Percentiles rank a stretch among this genome's conserved stretches.
phyloP scores from a whole-genome alignment of 1,140 invertebrate species.

The Thaumetopoea pityocampa region DNA sequence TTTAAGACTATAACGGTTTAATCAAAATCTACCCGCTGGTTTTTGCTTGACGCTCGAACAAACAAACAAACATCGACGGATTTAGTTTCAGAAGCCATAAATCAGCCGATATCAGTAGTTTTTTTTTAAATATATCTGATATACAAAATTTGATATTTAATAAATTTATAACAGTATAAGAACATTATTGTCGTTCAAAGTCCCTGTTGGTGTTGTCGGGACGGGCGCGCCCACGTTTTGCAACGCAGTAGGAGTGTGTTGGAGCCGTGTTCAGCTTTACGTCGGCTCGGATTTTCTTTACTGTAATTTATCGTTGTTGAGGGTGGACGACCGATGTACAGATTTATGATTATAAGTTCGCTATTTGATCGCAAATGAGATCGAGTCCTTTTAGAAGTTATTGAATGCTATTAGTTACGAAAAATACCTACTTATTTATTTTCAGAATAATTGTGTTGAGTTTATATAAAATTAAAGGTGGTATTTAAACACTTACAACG shows the following conservation, averaged over 20 bases:
- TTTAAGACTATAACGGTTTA: too few species aligned
- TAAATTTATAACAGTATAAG: conserved; percentile 1
- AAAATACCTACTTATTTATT: too few species aligned
- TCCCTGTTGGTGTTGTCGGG: conserved; percentile 7
- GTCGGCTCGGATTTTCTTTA: conserved; percentile 4
- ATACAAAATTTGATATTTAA: background rate
- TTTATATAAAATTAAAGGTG: too few species aligned
- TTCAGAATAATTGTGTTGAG: too few species aligned
- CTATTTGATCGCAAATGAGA: conserved; percentile 9
- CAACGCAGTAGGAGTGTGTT: too few species aligned
- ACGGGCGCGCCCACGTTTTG: conserved; percentile 11
- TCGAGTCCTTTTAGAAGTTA: conserved; percentile 2
- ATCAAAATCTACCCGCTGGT: too few species aligned
- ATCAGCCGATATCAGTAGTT: background rate
- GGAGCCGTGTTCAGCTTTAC: too few species aligned
- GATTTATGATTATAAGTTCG: conserved; percentile 9
- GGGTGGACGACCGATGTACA: background rate
- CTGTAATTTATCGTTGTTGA: conserved; percentile 10
- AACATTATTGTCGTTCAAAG: conserved; percentile 6
- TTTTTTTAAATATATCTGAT: background rate
- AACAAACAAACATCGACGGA: too few species aligned
- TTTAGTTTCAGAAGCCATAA: too few species aligned
- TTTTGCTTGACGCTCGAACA: too few species aligned
- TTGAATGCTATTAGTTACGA: too few species aligned
- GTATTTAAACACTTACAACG: too few species aligned